Evolutionary conservation across 2,888 invertebrate genomes (phyloP).

Genomic region (Neoitamus cyanurus): DNA sequence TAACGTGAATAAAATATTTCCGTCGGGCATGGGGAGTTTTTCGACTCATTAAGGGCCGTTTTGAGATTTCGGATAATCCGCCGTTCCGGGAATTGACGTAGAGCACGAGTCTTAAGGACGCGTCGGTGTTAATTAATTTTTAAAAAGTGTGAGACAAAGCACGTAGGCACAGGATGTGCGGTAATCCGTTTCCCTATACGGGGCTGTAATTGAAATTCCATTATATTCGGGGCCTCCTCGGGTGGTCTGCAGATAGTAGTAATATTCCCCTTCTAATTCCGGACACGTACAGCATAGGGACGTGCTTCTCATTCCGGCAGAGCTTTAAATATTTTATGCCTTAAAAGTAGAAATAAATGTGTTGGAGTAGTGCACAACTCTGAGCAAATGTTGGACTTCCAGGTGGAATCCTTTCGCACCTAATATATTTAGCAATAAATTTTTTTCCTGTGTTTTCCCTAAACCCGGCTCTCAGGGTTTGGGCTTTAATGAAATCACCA

Average conservation of each 20-base stretch:
- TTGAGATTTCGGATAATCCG: background rate
- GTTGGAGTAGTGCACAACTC: background rate
- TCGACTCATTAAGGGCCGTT: background rate
- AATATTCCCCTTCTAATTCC: conserved; percentile 19
- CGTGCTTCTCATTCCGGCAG: conserved; percentile 7
- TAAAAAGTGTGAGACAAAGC: conserved; percentile 28
- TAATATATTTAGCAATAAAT: conserved; percentile 5
- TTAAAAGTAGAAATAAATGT: conserved; percentile 40
- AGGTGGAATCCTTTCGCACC: conserved; percentile 27
- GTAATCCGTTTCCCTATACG: conserved; percentile 37
- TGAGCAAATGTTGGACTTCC: conserved; percentile 4
- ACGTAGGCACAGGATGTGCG: conserved; percentile 31
- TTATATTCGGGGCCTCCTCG: conserved; percentile 15
- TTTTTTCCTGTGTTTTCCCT: background rate
- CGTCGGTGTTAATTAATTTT: conserved; percentile 41
- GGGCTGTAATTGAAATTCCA: conserved; percentile 41
- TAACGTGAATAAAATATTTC: background rate
- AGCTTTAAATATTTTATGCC: conserved; percentile 44
- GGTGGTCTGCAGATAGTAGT: conserved; percentile 11
- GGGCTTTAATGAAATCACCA: background rate
- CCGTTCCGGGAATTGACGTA: background rate
- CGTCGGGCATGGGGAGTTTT: background rate
- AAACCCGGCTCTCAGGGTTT: background rate
- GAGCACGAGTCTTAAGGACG: background rate
- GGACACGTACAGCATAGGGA: conserved; percentile 31